These are phyloP conservation scores for Fistularia commersonii DNA, from an alignment of 2,797 vertebrate species.

Conservation along the genomic window DNA sequence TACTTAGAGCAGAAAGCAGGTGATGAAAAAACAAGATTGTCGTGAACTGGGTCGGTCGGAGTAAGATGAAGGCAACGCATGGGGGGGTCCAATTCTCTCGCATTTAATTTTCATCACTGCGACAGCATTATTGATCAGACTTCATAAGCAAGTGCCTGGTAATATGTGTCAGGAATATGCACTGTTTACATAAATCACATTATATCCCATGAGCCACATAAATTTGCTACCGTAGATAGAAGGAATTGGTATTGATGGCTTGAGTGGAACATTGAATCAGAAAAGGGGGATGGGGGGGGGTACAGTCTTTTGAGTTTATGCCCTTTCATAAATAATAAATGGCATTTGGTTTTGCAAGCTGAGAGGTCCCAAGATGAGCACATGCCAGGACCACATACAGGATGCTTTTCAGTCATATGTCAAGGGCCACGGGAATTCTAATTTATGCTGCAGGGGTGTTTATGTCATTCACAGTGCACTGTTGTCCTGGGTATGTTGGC, in stretches of 20 bases:
- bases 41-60: background rate
- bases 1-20: conserved; percentile 7
- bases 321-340: conserved; percentile 75
- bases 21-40: background rate
- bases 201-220: conserved; percentile 29
- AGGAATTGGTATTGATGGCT: conserved; percentile 53
- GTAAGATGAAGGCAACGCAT: background rate
- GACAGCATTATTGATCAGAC: conserved; percentile 55
- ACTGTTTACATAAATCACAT: conserved; percentile 60
- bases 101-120: conserved; percentile 24
- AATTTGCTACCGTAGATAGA: conserved; percentile 25
- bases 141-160: conserved; percentile 46
- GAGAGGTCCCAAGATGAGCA: conserved; percentile 55
- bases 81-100: conserved; percentile 3
- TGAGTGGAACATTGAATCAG: conserved; percentile 33
- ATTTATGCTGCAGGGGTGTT: conserved; percentile 36
- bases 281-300: conserved; percentile 18
- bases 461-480: conserved; percentile 18
- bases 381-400: conserved; percentile 44
- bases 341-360: conserved; percentile 70
- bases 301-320: conserved; percentile 66
- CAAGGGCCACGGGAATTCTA: conserved; percentile 36
- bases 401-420: conserved; percentile 23
- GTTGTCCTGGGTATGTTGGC: background rate
- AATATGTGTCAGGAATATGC: conserved; percentile 53